These are phyloP conservation scores for Phycodurus eques DNA, from an alignment of 2,113 vertebrate genomes.

Conservation along the genomic window DNA sequence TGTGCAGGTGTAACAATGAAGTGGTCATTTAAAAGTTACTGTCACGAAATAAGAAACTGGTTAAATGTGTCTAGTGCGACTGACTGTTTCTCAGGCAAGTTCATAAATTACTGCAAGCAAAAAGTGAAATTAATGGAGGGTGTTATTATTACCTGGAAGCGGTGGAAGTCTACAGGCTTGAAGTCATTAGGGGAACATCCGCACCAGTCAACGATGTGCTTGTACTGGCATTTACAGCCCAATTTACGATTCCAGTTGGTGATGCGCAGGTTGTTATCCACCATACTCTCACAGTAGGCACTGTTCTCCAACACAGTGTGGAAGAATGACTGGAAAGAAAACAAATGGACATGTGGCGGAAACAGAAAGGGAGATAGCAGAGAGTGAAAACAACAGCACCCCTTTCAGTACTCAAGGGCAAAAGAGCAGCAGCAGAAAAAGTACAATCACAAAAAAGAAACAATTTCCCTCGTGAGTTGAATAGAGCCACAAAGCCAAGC, in stretches of 20 bases:
- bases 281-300: conserved; percentile 85
- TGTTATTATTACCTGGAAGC: conserved; percentile 85
- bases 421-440: conserved; percentile 33
- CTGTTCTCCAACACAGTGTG: conserved; percentile 92
- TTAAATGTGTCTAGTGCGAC: not conserved
- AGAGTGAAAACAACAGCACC: conserved; percentile 35
- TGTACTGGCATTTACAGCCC: conserved; percentile 92
- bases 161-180: conserved; percentile 93
- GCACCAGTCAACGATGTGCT: conserved; percentile 95
- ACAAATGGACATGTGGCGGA: not conserved
- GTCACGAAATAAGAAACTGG: not conserved
- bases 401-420: conserved; percentile 29
- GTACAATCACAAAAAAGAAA: conserved; percentile 32
- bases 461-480: conserved; percentile 43
- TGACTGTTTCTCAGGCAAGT: not conserved
- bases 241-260: conserved; percentile 95
- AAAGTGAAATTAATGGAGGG: not conserved
- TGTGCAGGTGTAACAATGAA: not conserved
- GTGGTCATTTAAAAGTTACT: not conserved
- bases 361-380: not conserved
- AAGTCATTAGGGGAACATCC: conserved; percentile 89
- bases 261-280: conserved; percentile 93
- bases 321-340: conserved; percentile 79
- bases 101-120: not conserved
- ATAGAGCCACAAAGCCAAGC: conserved; percentile 22